phyloP scores from a whole-genome alignment of 2,797 vertebrate genomes.

The Microchirus variegatus region DNA sequence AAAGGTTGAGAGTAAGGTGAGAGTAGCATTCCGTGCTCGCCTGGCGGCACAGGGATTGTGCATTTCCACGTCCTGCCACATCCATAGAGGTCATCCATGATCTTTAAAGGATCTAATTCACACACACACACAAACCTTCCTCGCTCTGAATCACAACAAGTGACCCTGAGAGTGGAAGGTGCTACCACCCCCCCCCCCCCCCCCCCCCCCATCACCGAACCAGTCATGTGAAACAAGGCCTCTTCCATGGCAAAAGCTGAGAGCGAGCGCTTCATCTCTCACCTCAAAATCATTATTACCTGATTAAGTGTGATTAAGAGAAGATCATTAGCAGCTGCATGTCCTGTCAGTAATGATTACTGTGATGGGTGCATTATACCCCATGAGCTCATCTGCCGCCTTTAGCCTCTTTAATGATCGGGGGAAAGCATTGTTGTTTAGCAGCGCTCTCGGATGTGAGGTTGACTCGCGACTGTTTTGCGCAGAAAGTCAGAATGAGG shows the following conservation, averaged over 20 bases:
- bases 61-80: too few species aligned
- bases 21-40: too few species aligned
- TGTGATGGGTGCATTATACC: slow-evolving; percentile 75
- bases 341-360: slow-evolving; percentile 86
- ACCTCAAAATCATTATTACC: slow-evolving; percentile 84
- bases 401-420: slow-evolving; percentile 61
- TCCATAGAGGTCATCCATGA: too few species aligned
- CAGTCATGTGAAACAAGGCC: slow-evolving; percentile 62
- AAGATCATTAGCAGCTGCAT: slow-evolving; percentile 87
- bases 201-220: slow-evolving; percentile 21
- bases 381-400: slow-evolving; percentile 64
- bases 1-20: too few species aligned
- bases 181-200: too few species aligned
- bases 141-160: too few species aligned
- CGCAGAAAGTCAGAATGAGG: slow-evolving; percentile 59
- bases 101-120: too few species aligned
- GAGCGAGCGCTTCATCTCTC: slow-evolving; percentile 72
- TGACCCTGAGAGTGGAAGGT: too few species aligned
- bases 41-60: too few species aligned
- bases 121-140: too few species aligned
- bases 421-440: slow-evolving; percentile 81
- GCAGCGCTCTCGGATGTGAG: slow-evolving; percentile 53
- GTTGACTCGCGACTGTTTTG: slow-evolving; percentile 38
- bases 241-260: slow-evolving; percentile 61
- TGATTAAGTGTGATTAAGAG: slow-evolving; percentile 87